Base-by-base conservation (phyloP, 2,113 vertebrate genomes). In the Laterallus jamaicensis region DNA sequence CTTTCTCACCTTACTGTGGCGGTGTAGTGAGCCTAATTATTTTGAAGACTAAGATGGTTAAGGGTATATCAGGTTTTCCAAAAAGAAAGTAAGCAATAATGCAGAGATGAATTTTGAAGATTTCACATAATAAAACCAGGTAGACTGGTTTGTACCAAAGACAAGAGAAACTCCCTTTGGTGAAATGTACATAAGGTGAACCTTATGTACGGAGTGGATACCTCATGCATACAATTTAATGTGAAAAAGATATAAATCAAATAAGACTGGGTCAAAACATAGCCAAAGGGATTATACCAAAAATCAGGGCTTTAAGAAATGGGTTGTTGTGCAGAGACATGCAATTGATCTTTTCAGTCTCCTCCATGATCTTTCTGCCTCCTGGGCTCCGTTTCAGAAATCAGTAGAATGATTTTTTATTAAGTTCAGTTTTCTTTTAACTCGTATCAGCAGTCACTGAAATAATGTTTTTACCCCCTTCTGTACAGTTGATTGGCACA, bases 331-430 rank as follows among this genome's bases (percentile, higher is more conserved):
- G 58, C 70, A 79, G 69, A 92, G 58, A 69, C 24, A 69, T 12
- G 9, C 58, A 79, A 84, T 84, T 95, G 92, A 92, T 94, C 86
- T 86, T 90, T 91, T 75, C 50, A 17, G 58, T 86, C 76, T 78
- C 50, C 42, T 79, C 31, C 54, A 62, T 39, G 37, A 86, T 88
- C 79, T 90, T 95, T 93, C 40, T 94, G 71, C n/a, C 75, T 93
- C 58, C n/a, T 86, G 80, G 86, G 88, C 74, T 96, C 77, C 0
- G 1, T 87, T 95, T 92, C 50, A 91, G 62, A 84, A 97, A 94
- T 84, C 86, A 77, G 60, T 64, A 69, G 54, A 93, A 94, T 58
- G 69, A 94, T 94, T 88, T 93, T 94, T 96, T 85, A 92, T 88
- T 75, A 93, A 92, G 83, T 91, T 81, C 70, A n/a, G 21, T 82